These are phyloP conservation scores for Macropodus opercularis DNA, from an alignment of 2,797 vertebrate genomes.

Conservation along the genomic window DNA sequence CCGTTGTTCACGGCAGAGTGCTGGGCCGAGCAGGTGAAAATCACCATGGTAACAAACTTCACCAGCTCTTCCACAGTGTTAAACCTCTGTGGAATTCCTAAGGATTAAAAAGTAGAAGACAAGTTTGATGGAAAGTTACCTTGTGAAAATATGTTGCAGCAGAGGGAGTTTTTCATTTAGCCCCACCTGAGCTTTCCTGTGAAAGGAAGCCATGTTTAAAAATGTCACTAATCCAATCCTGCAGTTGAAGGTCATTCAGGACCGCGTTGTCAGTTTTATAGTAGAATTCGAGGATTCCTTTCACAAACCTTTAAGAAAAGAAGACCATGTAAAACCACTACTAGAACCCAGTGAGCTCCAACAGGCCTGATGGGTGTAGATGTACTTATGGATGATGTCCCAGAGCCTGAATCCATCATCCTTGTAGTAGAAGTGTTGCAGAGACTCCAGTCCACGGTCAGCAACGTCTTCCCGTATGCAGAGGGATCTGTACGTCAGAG, in stretches of 20 bases:
- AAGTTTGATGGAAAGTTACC: too few species aligned
- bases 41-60: conserved; percentile 73
- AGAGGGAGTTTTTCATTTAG: neutral
- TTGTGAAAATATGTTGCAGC: too few species aligned
- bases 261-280: conserved; percentile 57
- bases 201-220: conserved; percentile 61
- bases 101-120: neutral
- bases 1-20: conserved; percentile 66
- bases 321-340: too few species aligned
- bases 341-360: too few species aligned
- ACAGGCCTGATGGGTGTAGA: too few species aligned
- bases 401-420: conserved; percentile 84
- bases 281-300: conserved; percentile 46
- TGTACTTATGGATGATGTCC: conserved; percentile 81
- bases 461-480: conserved; percentile 67
- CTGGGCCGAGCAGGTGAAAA: conserved; percentile 63
- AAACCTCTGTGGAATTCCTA: conserved; percentile 63
- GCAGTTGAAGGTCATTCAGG: conserved; percentile 58
- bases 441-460: conserved; percentile 55
- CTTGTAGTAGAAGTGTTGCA: conserved; percentile 84
- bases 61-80: conserved; percentile 40
- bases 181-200: conserved; percentile 30
- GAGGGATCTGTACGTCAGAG: conserved; percentile 69
- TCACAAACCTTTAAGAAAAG: conserved; percentile 70
- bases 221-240: conserved; percentile 64